Evolutionary conservation across 1,140 invertebrate genomes (phyloP), one percentile per base, ranked within the genome.

Genomic region (Leptopilina clavipes): DNA sequence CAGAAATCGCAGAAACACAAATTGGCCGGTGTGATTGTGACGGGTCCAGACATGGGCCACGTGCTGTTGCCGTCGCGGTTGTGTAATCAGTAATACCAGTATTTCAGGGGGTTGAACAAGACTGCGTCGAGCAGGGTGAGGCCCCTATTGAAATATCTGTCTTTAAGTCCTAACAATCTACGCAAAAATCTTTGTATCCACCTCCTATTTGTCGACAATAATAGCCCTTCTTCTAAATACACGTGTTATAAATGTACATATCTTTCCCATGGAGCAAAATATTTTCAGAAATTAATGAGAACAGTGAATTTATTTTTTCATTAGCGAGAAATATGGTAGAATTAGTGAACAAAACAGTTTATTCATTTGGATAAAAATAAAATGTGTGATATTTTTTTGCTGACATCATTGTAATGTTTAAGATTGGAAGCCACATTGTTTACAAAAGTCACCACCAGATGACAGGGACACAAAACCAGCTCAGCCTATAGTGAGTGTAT

Each of bases 401-500:
- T 65, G 12, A 37, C 25, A 31, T 65, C 14, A 65, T 65, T 65
- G 22, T 8, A 10, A 14, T 22, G 59, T 65, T 65, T 31, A 37
- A 31, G 12, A 22, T 12, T 31, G 22, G 11, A 31, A 12, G 59
- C 25, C 78, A 45, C 73, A 82, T 81, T 90, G 86, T 89, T 89
- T 88, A 89, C 87, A 84, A 87, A 90, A 90, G 89, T 90, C 89
- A 90, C 87, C 86, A 84, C 79, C 89, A 91, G 89, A 90, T 89
- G 88, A 90, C 88, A 85, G 84, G 82, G 76, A 79, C 79, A 79
- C 76, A 73, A 83, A 74, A 80, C 75, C 74, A 78, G 73, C 78
- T 77, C 59, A n/a, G 59, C 14, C 8, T 52, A 40, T 40, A 52
- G 59, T 8, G 44, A 72, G 82, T 84, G 83, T n/a, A n/a, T 87